Base-by-base conservation (phyloP, 2,797 vertebrate species). In the Pangasius macronema region DNA sequence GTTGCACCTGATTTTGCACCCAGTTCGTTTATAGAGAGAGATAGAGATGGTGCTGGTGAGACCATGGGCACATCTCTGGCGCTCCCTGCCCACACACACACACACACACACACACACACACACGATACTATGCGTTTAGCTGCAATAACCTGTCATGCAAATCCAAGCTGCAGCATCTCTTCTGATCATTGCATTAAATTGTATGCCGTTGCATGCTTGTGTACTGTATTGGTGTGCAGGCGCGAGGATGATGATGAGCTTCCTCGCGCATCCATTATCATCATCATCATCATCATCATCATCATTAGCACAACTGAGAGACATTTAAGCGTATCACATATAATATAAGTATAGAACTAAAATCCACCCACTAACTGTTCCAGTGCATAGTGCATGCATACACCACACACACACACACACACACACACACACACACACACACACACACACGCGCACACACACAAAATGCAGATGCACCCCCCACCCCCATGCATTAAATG, bases 301-400 rank as follows among this genome's bases (percentile, higher is more conserved):
- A 79, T 36, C 51, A 55, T 16, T 51, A n/a, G 13, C 42, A 20
- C 49, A 53, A 18, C 20, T 30, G n/a, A 46, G 33, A n/a, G 39
- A 42, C 57, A 63, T 63, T 16, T 6, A 46, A 67, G 49, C 70
- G 81, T 65, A 85, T 83, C 80, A 86, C 82, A 87, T 55, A 76
- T 75, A 87, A 73, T 85, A 88, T 91, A 57, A 57, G 55, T 49
- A 51, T 68, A 57, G 68, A 90, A 89, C 87, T 91, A 81, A 82
- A 72, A 89, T 88, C 87, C 87, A 89, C 89, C 89, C 87, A 91
- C 85, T 86, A 82, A 57, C 86, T 70, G 84, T 76, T 86, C 73
- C 46, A 87, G 63, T 83, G 72, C 81, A 85, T 86, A 87, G 63
- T 83, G 65, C 84, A 85, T 86, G 51, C 85, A 65, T 75, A 49